phyloP scores from a whole-genome alignment of 2,797 vertebrate species.

The Hirundo rustica region DNA sequence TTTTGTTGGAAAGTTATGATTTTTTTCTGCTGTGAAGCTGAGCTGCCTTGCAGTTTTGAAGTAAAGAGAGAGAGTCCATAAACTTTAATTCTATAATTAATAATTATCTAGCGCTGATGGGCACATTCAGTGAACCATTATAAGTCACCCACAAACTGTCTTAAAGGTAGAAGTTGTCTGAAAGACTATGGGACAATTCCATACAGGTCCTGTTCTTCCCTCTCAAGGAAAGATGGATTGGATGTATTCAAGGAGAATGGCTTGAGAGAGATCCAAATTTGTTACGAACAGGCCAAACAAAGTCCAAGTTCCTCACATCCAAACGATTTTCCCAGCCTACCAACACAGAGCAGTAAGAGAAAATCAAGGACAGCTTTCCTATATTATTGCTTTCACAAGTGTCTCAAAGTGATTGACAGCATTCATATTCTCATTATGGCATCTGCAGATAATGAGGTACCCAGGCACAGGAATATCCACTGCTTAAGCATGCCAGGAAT shows the following conservation, averaged over 20 bases:
- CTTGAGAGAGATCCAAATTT: not conserved
- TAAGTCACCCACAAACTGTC: not conserved
- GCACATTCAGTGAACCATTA: not conserved
- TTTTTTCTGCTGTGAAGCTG: constrained; percentile 4
- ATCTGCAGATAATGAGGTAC: constrained; percentile 76
- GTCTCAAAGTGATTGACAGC: constrained; percentile 73
- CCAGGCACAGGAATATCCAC: constrained; percentile 70
- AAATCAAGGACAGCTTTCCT: constrained; percentile 61
- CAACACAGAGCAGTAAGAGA: not conserved
- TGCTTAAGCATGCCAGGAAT: constrained; percentile 74
- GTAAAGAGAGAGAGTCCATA: not conserved
- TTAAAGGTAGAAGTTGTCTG: not conserved
- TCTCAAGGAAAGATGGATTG: not conserved
- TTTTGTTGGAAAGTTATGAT: not conserved
- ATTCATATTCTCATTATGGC: constrained; percentile 71
- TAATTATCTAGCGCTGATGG: not conserved
- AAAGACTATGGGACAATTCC: not conserved
- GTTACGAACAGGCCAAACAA: not conserved
- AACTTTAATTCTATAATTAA: not conserved
- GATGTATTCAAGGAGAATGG: not conserved
- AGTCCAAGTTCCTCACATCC: not conserved
- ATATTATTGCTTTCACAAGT: constrained; percentile 50
- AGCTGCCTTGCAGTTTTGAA: not conserved
- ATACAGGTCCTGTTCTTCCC: not conserved
- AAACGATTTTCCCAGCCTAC: not conserved